Evolutionary conservation across 2,113 vertebrate species (phyloP).

Genomic region (Geococcyx californianus): DNA sequence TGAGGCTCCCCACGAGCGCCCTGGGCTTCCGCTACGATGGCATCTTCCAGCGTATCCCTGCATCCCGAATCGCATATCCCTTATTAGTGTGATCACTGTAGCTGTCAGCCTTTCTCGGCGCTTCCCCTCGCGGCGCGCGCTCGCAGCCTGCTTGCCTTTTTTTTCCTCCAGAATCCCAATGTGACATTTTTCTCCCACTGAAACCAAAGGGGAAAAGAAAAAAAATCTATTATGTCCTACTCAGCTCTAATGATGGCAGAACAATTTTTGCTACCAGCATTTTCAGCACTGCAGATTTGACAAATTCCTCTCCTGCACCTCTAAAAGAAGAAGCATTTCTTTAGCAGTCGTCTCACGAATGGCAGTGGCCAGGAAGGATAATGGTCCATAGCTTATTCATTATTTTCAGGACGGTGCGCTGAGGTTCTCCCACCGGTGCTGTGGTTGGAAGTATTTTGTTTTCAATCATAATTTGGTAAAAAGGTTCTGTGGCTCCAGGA

Average conservation of each 20-base stretch:
- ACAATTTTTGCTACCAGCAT: not conserved
- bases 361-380: conserved; percentile 22
- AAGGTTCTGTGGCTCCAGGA: not conserved
- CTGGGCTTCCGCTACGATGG: not conserved
- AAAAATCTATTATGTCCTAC: not conserved
- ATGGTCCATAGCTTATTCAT: conserved; percentile 49
- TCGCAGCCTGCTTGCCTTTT: not conserved
- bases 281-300: not conserved
- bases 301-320: not conserved
- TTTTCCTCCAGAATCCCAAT: not conserved
- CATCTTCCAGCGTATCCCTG: not conserved
- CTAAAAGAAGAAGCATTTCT: not conserved
- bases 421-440: not conserved
- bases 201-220: not conserved
- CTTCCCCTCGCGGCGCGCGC: not conserved
- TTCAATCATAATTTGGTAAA: not conserved
- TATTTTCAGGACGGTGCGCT: conserved; percentile 27
- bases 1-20: not conserved
- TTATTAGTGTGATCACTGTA: not conserved
- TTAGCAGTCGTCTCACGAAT: not conserved
- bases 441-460: not conserved
- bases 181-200: conserved; percentile 10
- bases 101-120: conserved; percentile 11
- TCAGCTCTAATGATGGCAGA: not conserved
- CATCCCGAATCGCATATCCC: not conserved